A percentile compares a stretch with the other conserved stretches of the same genome.
These are phyloP conservation scores for Caenorhabditis angaria DNA, from an alignment of 2,888 invertebrate genomes.

Conservation along the genomic window DNA sequence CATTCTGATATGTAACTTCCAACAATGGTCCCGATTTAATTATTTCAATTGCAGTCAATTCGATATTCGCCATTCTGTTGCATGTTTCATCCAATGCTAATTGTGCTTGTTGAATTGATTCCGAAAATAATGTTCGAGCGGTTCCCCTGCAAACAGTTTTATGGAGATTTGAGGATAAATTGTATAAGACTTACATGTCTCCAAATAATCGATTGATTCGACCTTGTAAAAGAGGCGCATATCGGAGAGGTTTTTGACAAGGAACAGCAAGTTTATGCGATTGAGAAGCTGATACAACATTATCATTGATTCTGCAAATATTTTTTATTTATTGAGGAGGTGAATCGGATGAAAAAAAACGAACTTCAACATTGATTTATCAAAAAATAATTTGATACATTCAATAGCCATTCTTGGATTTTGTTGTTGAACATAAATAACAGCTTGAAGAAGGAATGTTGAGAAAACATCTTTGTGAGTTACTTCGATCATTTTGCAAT, in stretches of 20 bases:
- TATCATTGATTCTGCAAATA: conserved; percentile 19
- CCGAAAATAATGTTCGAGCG: conserved; percentile 18
- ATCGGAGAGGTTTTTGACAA: conserved; percentile 28
- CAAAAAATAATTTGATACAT: conserved; percentile 38
- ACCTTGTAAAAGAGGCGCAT: conserved; percentile 43
- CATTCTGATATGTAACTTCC: neutral
- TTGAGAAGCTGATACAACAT: conserved; percentile 12
- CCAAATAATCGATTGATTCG: conserved; percentile 39
- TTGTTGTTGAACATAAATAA: conserved; percentile 19
- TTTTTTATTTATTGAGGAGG: neutral
- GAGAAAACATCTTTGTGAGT: neutral
- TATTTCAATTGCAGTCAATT: conserved; percentile 21
- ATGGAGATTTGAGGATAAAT: conserved; percentile 1
- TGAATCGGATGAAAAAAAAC: no score
- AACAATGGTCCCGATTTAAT: conserved; percentile 17
- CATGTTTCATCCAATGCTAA: conserved; percentile 28
- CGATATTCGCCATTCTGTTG: conserved; percentile 33
- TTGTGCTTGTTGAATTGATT: conserved; percentile 43
- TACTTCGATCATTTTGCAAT: conserved; percentile 21
- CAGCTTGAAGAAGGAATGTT: conserved; percentile 27
- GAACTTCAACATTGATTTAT: conserved; percentile 37
- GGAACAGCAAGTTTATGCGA: conserved; percentile 15
- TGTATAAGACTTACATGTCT: conserved; percentile 21
- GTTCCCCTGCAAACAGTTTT: conserved; percentile 14
- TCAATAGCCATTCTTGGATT: conserved; percentile 25